Evolutionary conservation across 1,140 invertebrate genomes (phyloP), one percentile per base, ranked within the genome.

Genomic region (Orius laevigatus): DNA sequence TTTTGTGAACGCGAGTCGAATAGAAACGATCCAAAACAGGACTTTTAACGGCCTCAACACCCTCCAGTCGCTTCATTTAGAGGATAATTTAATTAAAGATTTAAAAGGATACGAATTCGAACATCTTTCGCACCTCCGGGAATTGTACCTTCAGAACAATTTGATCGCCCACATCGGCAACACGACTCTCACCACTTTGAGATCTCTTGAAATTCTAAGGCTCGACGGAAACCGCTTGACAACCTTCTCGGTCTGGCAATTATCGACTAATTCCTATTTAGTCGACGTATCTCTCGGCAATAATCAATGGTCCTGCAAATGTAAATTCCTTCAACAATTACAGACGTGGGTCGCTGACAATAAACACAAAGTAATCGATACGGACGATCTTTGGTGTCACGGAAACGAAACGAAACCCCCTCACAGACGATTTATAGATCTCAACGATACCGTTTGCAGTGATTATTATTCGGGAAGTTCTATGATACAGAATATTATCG

Each of bases 61-160:
- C 40, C 67, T 94, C 44, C 76, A 84, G 65, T 74, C 76, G 38
- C 67, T 94, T 1, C 85, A 93, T 62, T 68, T 94, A 36, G 83
- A 89, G 57, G 77, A 88, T 60, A 94, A 94, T 65, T 71, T 74
- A 43, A 70, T 94, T 31, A 73, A 69, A 42, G 74, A 79, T 51
- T 66, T 94, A 6, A 78, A 84, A 54, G 89, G 89, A 9, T 90
- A 79, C 62, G 89, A 94, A 65, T 92, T 94, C 60, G 85, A 89
- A 57, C 80, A 85, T 60, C 64, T 94, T 12, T 71, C 72, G 4
- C 75, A 81, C 50, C 63, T 93, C 48, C 74, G 78, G 56, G 84
- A 91, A 63, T 69, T 94, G 0, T 87, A 89, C 62, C 66, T 94
- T 53, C 84, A 91, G 56, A 84, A 89, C 59, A 94, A 94, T 66